These are phyloP conservation scores for Corythoichthys haematopterus DNA, from an alignment of 2,113 vertebrate species.

Conservation along the genomic window DNA sequence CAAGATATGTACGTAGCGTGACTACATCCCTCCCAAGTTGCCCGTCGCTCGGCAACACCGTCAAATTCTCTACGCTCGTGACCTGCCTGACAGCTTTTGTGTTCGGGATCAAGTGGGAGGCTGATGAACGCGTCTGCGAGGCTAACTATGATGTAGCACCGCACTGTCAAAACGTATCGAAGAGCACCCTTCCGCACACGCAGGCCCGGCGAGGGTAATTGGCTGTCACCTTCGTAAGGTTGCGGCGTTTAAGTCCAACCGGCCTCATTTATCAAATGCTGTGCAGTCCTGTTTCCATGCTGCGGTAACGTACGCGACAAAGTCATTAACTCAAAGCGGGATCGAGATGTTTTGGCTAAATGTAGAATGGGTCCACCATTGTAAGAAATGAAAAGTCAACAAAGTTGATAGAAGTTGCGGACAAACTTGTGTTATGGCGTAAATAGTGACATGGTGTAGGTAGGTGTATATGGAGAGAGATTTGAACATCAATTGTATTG, in stretches of 20 bases:
- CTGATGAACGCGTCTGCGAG: slow-evolving; percentile 56
- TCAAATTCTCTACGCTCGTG: slow-evolving; percentile 32
- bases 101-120: slow-evolving; percentile 57
- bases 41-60: slow-evolving; percentile 6
- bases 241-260: slow-evolving; percentile 58
- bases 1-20: neutral
- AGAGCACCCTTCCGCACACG: slow-evolving; percentile 28
- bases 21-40: neutral
- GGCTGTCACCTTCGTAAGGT: slow-evolving; percentile 52
- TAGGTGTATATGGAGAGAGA: too few species aligned
- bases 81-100: slow-evolving; percentile 55
- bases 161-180: slow-evolving; percentile 53
- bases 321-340: slow-evolving; percentile 32
- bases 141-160: slow-evolving; percentile 59
- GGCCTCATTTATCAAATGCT: slow-evolving; percentile 58
- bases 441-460: neutral
- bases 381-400: neutral
- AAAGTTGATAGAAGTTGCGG: neutral
- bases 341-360: slow-evolving; percentile 7
- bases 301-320: slow-evolving; percentile 26
- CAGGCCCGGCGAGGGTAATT: slow-evolving; percentile 52
- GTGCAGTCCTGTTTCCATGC: slow-evolving; percentile 29
- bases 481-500: too few species aligned
- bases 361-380: neutral
- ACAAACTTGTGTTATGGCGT: neutral